Evolutionary conservation across 2,113 vertebrate species (phyloP).

Genomic region (Hemiscyllium ocellatum): DNA sequence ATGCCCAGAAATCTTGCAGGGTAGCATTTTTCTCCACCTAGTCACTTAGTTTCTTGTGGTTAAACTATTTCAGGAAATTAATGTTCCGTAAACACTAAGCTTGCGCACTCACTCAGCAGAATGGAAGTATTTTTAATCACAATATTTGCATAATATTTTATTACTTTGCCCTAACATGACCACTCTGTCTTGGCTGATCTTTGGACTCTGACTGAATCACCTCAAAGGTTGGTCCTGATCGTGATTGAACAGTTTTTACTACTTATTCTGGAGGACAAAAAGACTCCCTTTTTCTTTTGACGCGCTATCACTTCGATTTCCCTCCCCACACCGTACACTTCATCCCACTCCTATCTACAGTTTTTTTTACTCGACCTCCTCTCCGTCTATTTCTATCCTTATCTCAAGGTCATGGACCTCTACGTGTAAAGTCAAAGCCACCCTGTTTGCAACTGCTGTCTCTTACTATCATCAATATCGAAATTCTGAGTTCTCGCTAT

Average conservation of each 20-base stretch:
- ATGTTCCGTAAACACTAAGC: not conserved
- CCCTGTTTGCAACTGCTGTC: not conserved
- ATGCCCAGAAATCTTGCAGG: not conserved
- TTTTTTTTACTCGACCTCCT: not conserved
- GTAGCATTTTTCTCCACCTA: slow-evolving; percentile 20
- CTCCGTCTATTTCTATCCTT: not conserved
- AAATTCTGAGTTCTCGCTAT: not conserved
- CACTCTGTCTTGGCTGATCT: not conserved
- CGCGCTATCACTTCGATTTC: not conserved
- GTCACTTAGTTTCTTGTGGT: not conserved
- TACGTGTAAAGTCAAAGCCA: not conserved
- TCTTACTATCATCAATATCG: not conserved
- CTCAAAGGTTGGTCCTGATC: not conserved
- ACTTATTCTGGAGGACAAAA: not conserved
- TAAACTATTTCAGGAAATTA: slow-evolving; percentile 6
- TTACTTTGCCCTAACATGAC: not conserved
- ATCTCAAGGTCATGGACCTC: not conserved
- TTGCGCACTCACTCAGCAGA: not conserved
- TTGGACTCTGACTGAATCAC: not conserved
- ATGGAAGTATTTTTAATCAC: not conserved
- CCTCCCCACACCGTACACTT: no score
- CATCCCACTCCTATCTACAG: not conserved
- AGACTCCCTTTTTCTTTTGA: not conserved
- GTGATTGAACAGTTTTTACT: not conserved
- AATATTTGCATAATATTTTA: not conserved